Base-by-base conservation (phyloP, 2,888 invertebrate species). In the Saturnia pavonia region DNA sequence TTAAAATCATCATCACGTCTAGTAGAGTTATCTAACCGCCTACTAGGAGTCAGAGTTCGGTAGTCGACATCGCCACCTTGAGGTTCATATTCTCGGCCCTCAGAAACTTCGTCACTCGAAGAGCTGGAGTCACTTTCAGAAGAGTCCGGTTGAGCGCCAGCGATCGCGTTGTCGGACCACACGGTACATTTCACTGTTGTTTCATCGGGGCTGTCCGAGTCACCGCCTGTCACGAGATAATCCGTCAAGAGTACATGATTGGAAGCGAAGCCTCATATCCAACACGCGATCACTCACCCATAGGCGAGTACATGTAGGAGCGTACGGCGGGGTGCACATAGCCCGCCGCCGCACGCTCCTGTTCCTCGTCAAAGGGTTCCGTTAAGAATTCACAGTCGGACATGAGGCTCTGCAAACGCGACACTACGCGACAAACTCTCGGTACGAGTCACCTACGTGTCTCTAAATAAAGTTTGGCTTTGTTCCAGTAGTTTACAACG, bases 1-100 rank as follows among this genome's bases (percentile, higher is more conserved):
- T 95, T 95, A 86, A 96, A 96, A 86, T 96, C 95, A 84, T 95
- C 95, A 85, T 96, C 95, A 82, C 96, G 95, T 73, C 95, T 91
- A 16, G 95, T 95, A 67, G 96, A 95, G 82, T 95, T 94, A 85
- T 95, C 95, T 54, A 89, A 78, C 54, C 90, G 87, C 76, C 85
- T 86, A 73, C 82, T 89, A 22, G 94, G 94, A 42, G 94, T 94
- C 74, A 92, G 78, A 25, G 93, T 94, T 57, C 88, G 88, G 85
- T 96, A 96, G 83, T 96, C 96, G 77, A 94, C 94, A 82, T 95
- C 95, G 83, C 94, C 95, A 73, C 92, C 88, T 60, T 94, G 95
- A 34, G 95, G 94, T 82, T 95, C 94, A 82, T 95, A 95, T 69
- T 87, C 89, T 72, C 79, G 87, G 73, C 85, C 90, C 70, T 91